Percentiles rank a stretch among this genome's conserved stretches.
Conservation (phyloP, 2,797 vertebrate species). For the Lagodon rhomboides region DNA sequence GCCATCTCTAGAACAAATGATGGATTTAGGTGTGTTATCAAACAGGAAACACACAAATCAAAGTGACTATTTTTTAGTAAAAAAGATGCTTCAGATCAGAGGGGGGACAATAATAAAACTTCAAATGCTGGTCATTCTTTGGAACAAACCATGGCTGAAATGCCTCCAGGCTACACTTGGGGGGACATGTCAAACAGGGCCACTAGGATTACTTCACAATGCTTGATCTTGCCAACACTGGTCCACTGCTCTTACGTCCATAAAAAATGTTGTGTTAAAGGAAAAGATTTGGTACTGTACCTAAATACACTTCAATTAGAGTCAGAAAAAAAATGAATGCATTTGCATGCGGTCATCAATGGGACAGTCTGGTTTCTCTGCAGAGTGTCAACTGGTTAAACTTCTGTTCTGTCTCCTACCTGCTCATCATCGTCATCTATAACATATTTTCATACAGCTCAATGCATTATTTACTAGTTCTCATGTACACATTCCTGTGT, state of each 20-base stretch:
- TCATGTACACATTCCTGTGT: too few relatives aligned
- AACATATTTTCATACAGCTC: too few relatives aligned
- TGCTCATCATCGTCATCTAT: too few relatives aligned
- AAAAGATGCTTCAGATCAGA: slow-evolving; percentile 41
- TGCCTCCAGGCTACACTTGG: slow-evolving; percentile 63
- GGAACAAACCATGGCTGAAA: slow-evolving; percentile 64
- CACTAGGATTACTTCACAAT: slow-evolving; percentile 50
- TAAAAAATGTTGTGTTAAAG: not conserved
- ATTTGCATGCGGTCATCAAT: too few relatives aligned
- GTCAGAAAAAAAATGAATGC: too few relatives aligned
- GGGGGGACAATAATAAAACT: slow-evolving; percentile 29
- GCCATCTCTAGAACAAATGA: slow-evolving; percentile 71
- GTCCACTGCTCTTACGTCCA: slow-evolving; percentile 19
- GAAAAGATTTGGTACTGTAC: not conserved
- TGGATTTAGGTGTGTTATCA: slow-evolving; percentile 70
- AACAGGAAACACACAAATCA: slow-evolving; percentile 55
- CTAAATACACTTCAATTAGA: too few relatives aligned
- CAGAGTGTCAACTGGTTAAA: too few relatives aligned
- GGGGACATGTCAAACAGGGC: slow-evolving; percentile 61
- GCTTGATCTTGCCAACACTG: slow-evolving; percentile 31
- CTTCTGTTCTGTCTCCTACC: too few relatives aligned
- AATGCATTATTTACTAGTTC: too few relatives aligned
- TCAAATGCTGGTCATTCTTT: slow-evolving; percentile 49
- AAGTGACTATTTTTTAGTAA: slow-evolving; percentile 57
- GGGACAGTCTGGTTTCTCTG: too few relatives aligned